Evolutionary conservation across 1,140 invertebrate species (phyloP), one percentile per base, ranked within the genome.

Genomic region (Halesus radiatus): DNA sequence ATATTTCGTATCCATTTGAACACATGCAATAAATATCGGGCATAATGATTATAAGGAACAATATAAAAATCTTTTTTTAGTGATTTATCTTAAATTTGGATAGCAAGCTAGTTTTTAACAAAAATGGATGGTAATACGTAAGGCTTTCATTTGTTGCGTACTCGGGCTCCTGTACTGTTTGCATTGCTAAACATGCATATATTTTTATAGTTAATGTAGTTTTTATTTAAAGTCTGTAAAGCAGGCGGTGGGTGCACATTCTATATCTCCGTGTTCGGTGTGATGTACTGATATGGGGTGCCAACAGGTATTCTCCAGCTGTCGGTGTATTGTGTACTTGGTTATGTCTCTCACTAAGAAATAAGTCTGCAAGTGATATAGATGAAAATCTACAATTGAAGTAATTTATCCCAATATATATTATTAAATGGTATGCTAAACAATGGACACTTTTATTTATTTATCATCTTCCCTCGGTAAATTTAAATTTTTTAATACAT

Each of bases 361-460:
- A 70, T 79, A 79, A 79, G 78, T 79, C 75, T 78, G 77, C 76
- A 78, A 79, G 76, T 80, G 81, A 77, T 72, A 80, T 79, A 77
- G 54, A 79, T 54, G 74, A 68, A 80, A 81, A 80, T 80, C 76
- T 64, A 62, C 52, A 37, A 76, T 74, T 76, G 58, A 72, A 81
- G 62, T 82, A 82, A 80, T 82, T 81, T 82, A 80, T 81, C 77
- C 72, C 53, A 58, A 79, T 73, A 76, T 79, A 82, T 80, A 78
- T 80, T 72, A 78, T 80, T 72, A 58, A 79, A 82, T 74, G 78
- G 68, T 78, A 77, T 81, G 64, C 74, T 64, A 77, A 78, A 81
- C 79, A 80, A 70, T 78, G 16, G 74, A 54, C 13, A 72, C 75
- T 76, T 64, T 76, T 76, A 81, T 78, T 80, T 81, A 78, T 74